Evolutionary conservation across 1,140 invertebrate genomes (phyloP).

Genomic region (Medauroidea extradentata): DNA sequence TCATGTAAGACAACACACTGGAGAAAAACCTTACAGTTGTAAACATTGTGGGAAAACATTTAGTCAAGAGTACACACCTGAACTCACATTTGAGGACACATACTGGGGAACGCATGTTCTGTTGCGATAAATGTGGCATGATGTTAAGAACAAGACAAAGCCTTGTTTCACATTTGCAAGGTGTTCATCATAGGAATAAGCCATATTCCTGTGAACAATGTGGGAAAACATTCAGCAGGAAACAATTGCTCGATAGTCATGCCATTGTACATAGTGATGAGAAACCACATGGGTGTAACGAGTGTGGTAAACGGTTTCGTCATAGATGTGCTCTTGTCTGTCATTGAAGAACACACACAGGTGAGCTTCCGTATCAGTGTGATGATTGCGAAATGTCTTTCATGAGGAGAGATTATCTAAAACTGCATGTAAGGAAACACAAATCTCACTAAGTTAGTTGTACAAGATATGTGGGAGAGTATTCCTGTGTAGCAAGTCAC

Average conservation of each 20-base stretch:
- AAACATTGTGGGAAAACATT: slow-evolving; percentile 5
- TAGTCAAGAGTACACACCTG: background rate
- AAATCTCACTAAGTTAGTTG: no score
- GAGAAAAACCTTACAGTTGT: slow-evolving; percentile 53
- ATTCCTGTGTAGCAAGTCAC: no score
- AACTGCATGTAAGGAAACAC: no score
- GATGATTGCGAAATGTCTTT: no score
- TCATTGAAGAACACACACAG: slow-evolving; percentile 49
- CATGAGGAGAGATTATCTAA: no score
- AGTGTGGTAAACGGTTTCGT: slow-evolving; percentile 65
- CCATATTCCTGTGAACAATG: slow-evolving; percentile 1
- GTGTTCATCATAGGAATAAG: no score
- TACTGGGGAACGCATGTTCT: background rate
- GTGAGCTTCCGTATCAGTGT: slow-evolving; percentile 56
- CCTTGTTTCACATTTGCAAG: no score
- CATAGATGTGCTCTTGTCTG: slow-evolving; percentile 48
- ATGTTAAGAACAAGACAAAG: no score
- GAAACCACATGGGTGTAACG: slow-evolving; percentile 65
- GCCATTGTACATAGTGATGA: slow-evolving; percentile 47
- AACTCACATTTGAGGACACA: slow-evolving; percentile 4
- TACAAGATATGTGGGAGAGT: no score
- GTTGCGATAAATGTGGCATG: no score
- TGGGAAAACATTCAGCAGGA: slow-evolving; percentile 3
- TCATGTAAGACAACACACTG: no score
- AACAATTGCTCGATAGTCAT: background rate